These are phyloP conservation scores for Molorchus minor DNA, from an alignment of 2,888 invertebrate species.

Conservation along the genomic window DNA sequence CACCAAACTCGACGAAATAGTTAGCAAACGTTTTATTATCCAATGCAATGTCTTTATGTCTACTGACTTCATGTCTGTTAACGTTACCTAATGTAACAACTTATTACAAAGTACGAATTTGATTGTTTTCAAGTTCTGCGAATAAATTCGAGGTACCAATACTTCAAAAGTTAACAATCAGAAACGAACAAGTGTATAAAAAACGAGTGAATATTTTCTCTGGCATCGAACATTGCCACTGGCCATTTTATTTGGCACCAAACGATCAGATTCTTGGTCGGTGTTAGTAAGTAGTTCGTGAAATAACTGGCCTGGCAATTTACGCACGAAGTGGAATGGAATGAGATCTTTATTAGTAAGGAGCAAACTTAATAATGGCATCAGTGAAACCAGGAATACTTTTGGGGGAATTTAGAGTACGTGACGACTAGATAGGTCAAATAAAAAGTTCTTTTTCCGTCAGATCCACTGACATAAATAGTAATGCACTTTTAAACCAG, in stretches of 20 bases:
- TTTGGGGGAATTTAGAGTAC: constrained; percentile 29
- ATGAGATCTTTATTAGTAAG: constrained; percentile 52
- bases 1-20: constrained; percentile 22
- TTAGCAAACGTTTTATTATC: constrained; percentile 30
- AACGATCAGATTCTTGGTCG: constrained; percentile 31
- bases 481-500: constrained; percentile 21
- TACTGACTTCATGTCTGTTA: constrained; percentile 40
- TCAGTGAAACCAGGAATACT: constrained; percentile 38
- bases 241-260: constrained; percentile 56
- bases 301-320: constrained; percentile 51
- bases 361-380: constrained; percentile 38
- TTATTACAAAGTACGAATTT: constrained; percentile 15
- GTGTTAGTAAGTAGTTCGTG: constrained; percentile 38
- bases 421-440: constrained; percentile 39
- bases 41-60: constrained; percentile 38
- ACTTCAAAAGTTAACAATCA: constrained; percentile 15
- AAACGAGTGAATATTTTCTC: constrained; percentile 48
- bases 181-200: constrained; percentile 39
- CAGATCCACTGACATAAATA: constrained; percentile 12
- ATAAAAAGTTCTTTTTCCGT: constrained; percentile 22
- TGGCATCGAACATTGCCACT: constrained; percentile 52
- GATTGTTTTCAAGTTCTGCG: constrained; percentile 15
- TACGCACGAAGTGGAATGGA: constrained; percentile 53
- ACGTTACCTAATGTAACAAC: constrained; percentile 20
- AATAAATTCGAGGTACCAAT: constrained; percentile 18